Evolutionary conservation across 2,113 vertebrate species (phyloP).

Genomic region (Burhinus oedicnemus): DNA sequence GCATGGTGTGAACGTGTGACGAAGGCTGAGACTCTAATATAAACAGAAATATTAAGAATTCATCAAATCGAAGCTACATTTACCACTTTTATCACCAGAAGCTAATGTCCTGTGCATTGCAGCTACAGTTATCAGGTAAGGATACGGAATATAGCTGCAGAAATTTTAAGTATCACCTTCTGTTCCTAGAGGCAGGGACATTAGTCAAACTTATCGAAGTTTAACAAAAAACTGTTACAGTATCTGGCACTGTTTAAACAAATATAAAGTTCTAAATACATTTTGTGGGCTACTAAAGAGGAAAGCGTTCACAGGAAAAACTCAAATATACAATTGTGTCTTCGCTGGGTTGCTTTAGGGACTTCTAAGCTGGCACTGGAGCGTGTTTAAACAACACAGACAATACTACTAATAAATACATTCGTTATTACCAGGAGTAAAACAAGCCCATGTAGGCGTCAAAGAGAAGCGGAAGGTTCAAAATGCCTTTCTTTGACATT

Average conservation of each 20-base stretch:
- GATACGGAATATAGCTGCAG: not conserved
- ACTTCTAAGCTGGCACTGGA: not conserved
- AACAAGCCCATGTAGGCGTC: not conserved
- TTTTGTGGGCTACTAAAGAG: not conserved
- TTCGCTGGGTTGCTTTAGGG: not conserved
- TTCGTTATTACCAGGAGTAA: not conserved
- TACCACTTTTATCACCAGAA: not conserved
- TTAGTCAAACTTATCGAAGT: not conserved
- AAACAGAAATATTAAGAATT: not conserved
- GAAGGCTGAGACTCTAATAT: not conserved
- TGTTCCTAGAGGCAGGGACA: not conserved
- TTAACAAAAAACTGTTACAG: not conserved
- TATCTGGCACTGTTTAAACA: not conserved
- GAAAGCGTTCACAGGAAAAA: not conserved
- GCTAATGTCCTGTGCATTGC: not conserved
- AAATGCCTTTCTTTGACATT: not conserved
- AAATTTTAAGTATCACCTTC: not conserved
- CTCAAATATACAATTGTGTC: not conserved
- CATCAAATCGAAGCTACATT: not conserved
- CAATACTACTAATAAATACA: not conserved
- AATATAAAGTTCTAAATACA: not conserved
- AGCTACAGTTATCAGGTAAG: not conserved
- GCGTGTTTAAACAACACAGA: not conserved
- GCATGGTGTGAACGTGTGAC: not conserved
- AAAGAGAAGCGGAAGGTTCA: not conserved